Conservation (phyloP, 2,113 vertebrate species). For the Eubucco bourcierii region DNA sequence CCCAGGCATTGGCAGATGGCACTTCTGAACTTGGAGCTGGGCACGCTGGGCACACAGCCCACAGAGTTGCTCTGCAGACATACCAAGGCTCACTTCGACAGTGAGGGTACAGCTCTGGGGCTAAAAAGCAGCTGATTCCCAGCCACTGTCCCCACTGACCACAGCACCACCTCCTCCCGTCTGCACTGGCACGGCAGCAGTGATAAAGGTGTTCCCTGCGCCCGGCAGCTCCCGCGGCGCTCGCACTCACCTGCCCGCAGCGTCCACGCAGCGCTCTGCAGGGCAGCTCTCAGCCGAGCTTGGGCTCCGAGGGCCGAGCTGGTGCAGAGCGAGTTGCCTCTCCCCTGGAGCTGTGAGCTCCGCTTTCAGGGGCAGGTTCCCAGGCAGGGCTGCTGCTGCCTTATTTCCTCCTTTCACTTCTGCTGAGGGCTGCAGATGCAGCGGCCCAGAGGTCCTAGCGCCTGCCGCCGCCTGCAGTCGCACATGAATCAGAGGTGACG, state of each 20-base stretch:
- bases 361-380: neutral
- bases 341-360: neutral
- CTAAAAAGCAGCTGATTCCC: fast-evolving
- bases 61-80: neutral
- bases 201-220: fast-evolving
- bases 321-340: neutral
- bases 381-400: neutral
- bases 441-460: neutral
- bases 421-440: neutral
- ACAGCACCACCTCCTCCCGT: fast-evolving
- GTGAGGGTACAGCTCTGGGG: neutral
- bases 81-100: fast-evolving
- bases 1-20: fast-evolving
- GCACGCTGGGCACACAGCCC: fast-evolving
- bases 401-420: conserved; percentile 46
- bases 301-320: neutral
- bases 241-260: neutral
- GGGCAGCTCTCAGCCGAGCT: neutral
- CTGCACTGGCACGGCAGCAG: fast-evolving
- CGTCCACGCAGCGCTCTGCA: neutral
- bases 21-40: fast-evolving
- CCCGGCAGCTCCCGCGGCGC: neutral
- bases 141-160: neutral
- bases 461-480: neutral
- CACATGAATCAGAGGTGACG: neutral